These are phyloP conservation scores for Ecdyonurus torrentis DNA, from an alignment of 2,888 invertebrate species.

Conservation along the genomic window DNA sequence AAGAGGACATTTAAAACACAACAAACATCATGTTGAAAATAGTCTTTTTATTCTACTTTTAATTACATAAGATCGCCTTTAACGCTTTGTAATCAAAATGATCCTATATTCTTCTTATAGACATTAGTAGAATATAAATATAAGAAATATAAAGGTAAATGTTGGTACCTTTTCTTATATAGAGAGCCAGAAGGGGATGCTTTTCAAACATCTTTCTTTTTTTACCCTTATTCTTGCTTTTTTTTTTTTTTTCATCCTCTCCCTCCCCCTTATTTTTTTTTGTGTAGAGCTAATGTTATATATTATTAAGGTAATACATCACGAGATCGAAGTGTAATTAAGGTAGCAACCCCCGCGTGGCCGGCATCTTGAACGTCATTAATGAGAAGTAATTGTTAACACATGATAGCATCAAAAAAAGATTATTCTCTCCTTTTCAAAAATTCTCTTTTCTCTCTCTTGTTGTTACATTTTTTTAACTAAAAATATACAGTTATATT, in stretches of 20 bases:
- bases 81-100: background rate
- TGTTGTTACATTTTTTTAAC: too few relatives aligned
- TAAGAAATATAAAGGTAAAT: too few relatives aligned
- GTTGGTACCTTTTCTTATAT: too few relatives aligned
- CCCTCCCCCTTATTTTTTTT: too few relatives aligned
- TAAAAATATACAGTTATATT: too few relatives aligned
- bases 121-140: background rate
- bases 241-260: too few relatives aligned
- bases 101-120: background rate
- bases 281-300: background rate
- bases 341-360: background rate
- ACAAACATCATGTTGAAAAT: too few relatives aligned
- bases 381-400: background rate
- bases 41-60: background rate
- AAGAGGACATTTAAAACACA: background rate
- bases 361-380: background rate
- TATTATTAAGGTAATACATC: background rate
- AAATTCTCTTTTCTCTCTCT: too few relatives aligned
- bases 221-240: too few relatives aligned
- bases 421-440: too few relatives aligned
- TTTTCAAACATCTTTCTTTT: too few relatives aligned
- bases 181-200: too few relatives aligned
- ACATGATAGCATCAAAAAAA: background rate
- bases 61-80: background rate
- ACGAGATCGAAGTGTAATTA: background rate